Percentiles rank a stretch among this genome's conserved stretches.
These are phyloP conservation scores for Centropyge bicolor DNA, from an alignment of 2,797 vertebrate species.

Conservation along the genomic window DNA sequence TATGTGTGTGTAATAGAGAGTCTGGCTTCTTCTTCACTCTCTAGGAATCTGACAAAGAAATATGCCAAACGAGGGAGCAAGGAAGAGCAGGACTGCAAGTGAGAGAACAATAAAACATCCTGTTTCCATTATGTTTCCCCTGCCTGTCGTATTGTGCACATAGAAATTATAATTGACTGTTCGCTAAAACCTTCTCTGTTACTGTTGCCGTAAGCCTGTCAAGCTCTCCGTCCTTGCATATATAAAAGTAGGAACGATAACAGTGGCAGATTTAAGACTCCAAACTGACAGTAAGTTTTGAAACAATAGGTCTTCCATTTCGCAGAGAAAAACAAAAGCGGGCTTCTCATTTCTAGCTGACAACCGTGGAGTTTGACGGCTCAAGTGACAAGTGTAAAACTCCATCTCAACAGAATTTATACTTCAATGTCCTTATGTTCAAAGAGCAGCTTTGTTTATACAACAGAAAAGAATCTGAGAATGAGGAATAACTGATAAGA, in stretches of 20 bases:
- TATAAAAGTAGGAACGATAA: neutral
- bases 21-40: slow-evolving; percentile 15
- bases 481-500: neutral
- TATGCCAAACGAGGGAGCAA: slow-evolving; percentile 86
- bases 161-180: neutral
- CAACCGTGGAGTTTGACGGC: neutral
- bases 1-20: neutral
- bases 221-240: neutral
- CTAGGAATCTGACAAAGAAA: slow-evolving; percentile 88
- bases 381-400: neutral
- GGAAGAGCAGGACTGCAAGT: slow-evolving; percentile 90
- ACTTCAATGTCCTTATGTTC: neutral
- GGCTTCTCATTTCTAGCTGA: neutral
- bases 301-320: neutral
- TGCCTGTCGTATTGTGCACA: neutral
- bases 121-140: neutral
- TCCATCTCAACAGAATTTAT: neutral
- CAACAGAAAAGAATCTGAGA: neutral
- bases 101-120: slow-evolving; percentile 54
- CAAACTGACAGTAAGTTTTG: neutral
- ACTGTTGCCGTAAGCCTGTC: neutral
- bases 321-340: neutral
- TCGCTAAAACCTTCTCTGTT: neutral
- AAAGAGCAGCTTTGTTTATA: neutral
- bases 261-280: neutral